Conservation (phyloP, 2,113 vertebrate genomes). For the Condylura cristata region DNA sequence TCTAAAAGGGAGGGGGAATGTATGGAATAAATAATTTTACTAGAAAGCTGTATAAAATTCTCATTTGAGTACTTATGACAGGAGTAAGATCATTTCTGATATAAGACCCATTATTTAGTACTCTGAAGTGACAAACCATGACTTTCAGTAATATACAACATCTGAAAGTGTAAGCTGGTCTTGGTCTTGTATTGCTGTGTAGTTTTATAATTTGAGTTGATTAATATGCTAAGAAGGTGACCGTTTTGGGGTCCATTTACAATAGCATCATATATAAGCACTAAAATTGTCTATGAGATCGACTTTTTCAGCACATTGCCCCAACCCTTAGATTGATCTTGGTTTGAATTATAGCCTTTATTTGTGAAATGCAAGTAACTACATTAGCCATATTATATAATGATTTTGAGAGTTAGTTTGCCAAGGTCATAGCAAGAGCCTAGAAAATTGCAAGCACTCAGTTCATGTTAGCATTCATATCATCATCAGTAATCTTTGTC, state of each 20-base stretch:
- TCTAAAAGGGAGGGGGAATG: background rate
- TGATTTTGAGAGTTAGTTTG: background rate
- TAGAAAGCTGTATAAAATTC: background rate
- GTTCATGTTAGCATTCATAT: background rate
- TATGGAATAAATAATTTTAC: background rate
- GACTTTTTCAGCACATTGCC: background rate
- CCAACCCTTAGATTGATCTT: background rate
- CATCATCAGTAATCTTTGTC: background rate
- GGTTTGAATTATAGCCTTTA: slow-evolving; percentile 9
- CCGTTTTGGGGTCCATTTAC: background rate
- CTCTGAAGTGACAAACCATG: background rate
- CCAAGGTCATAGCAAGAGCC: background rate
- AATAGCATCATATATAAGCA: background rate
- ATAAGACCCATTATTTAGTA: background rate
- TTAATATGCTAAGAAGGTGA: background rate
- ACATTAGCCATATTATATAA: slow-evolving; percentile 5
- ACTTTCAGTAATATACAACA: background rate
- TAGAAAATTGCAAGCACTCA: background rate
- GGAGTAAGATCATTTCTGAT: background rate
- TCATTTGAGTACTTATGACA: background rate
- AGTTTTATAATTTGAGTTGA: background rate
- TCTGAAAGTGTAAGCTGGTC: background rate
- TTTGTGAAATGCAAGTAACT: slow-evolving; percentile 20
- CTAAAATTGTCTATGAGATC: background rate
- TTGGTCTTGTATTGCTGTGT: background rate